These are phyloP conservation scores for Capromys pilorides DNA, from an alignment of 2,797 vertebrate genomes.

Conservation along the genomic window DNA sequence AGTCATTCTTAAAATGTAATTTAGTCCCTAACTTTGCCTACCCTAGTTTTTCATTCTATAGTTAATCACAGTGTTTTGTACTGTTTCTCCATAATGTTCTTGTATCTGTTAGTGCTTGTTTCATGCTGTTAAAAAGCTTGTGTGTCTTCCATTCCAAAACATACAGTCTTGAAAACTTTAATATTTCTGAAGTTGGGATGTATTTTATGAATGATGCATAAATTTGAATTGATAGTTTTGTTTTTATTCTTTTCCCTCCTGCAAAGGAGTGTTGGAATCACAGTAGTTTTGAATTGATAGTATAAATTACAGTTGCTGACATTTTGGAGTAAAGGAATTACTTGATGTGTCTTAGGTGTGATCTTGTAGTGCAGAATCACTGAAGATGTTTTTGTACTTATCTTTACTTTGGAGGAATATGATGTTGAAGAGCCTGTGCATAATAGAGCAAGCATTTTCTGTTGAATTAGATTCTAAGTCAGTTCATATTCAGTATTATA, in stretches of 20 bases:
- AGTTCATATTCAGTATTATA: not conserved
- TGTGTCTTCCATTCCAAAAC: not conserved
- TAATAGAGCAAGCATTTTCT: slow-evolving; percentile 14
- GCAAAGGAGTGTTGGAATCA: slow-evolving; percentile 8
- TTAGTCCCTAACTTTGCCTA: not conserved
- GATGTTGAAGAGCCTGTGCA: not conserved
- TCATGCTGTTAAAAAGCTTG: not conserved
- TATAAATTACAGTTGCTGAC: slow-evolving; percentile 32
- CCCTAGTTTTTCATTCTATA: slow-evolving; percentile 2
- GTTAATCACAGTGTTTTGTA: not conserved
- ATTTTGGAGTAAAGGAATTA: slow-evolving; percentile 10
- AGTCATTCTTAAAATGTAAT: slow-evolving; percentile 7
- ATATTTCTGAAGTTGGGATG: not conserved
- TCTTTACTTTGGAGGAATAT: slow-evolving; percentile 6
- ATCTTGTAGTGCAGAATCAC: slow-evolving; percentile 36
- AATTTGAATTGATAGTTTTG: slow-evolving; percentile 36
- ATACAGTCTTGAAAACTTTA: slow-evolving; percentile 38
- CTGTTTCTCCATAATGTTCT: slow-evolving; percentile 22
- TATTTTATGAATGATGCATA: slow-evolving; percentile 38
- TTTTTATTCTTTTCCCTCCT: not conserved
- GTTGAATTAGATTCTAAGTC: slow-evolving; percentile 33
- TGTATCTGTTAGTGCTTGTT: not conserved
- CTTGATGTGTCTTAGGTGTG: slow-evolving; percentile 9
- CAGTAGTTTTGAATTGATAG: slow-evolving; percentile 26
- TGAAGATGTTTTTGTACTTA: slow-evolving; percentile 1